Conservation (phyloP, 2,797 vertebrate genomes). For the Sebastiscus tertius region DNA sequence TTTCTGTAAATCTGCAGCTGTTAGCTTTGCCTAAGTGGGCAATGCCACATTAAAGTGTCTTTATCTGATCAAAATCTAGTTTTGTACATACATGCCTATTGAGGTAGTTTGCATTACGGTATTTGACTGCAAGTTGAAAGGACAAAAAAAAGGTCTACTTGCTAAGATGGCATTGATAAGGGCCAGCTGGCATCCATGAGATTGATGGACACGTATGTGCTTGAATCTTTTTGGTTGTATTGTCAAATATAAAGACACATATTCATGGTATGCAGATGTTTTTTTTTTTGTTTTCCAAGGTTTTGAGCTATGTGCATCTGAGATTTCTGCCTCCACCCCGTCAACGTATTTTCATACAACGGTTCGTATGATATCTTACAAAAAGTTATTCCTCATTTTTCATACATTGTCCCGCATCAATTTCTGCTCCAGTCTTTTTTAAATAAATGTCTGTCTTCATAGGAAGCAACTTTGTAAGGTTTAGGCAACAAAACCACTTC, state of each 20-base stretch:
- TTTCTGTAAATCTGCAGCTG: background rate
- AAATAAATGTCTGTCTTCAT: no score
- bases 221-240: background rate
- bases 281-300: background rate
- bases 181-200: background rate
- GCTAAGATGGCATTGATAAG: background rate
- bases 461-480: no score
- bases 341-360: no score
- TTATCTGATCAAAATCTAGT: background rate
- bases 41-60: background rate
- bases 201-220: background rate
- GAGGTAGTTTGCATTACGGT: background rate
- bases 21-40: background rate
- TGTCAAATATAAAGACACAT: background rate
- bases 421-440: no score
- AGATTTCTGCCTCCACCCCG: background rate
- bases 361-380: no score
- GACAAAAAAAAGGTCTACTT: background rate
- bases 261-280: background rate
- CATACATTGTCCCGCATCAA: no score
- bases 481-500: no score
- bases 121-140: background rate
- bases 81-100: background rate
- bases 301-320: background rate
- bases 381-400: no score